These are phyloP conservation scores for Cariama cristata DNA, from an alignment of 2,113 vertebrate genomes.

Conservation along the genomic window DNA sequence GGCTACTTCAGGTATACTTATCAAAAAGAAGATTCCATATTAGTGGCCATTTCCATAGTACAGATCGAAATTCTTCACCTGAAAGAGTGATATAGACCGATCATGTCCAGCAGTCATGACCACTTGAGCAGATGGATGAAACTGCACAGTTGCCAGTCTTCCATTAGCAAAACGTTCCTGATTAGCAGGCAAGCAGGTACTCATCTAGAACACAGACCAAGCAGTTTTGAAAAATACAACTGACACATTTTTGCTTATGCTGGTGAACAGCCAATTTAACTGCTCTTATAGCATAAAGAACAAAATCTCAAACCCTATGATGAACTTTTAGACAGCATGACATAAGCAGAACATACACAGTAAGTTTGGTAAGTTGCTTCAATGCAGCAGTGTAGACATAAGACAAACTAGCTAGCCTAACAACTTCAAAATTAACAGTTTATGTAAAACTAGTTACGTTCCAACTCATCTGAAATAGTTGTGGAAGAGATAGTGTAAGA, in stretches of 20 bases:
- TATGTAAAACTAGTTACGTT: background rate
- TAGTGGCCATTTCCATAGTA: background rate
- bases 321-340: background rate
- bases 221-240: background rate
- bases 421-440: background rate
- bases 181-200: conserved; percentile 87
- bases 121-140: conserved; percentile 92
- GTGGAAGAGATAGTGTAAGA: accelerated
- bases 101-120: conserved; percentile 90
- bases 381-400: background rate
- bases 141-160: conserved; percentile 86
- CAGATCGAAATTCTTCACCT: conserved; percentile 77
- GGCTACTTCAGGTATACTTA: background rate
- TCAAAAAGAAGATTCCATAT: accelerated
- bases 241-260: background rate
- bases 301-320: background rate
- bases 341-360: background rate
- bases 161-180: conserved; percentile 78
- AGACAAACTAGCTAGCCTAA: background rate
- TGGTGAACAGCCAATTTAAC: background rate
- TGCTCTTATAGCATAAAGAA: background rate
- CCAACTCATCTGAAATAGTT: background rate
- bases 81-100: conserved; percentile 88
- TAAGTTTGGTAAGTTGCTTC: background rate
- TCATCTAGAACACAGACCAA: conserved; percentile 75